Evolutionary conservation across 2,797 vertebrate genomes (phyloP).

Genomic region (Tinamus major): DNA sequence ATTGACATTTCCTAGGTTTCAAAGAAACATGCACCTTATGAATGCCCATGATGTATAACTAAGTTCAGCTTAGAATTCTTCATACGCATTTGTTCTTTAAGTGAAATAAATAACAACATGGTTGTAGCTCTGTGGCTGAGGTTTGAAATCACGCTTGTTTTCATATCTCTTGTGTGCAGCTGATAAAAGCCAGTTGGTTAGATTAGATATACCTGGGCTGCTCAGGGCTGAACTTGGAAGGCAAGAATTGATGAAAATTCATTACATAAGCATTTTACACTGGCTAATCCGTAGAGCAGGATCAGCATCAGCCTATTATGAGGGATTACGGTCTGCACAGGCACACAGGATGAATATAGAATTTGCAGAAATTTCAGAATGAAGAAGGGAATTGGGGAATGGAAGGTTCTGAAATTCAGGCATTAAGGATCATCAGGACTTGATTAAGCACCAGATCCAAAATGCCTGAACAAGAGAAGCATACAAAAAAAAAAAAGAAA

Average conservation of each 20-base stretch:
- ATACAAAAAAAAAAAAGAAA: not conserved
- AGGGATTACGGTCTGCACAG: conserved; percentile 52
- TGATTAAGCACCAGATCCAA: conserved; percentile 18
- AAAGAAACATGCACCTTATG: not conserved
- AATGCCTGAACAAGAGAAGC: not conserved
- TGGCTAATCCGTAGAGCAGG: conserved; percentile 50
- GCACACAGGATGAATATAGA: not conserved
- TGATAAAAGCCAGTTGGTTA: conserved; percentile 44
- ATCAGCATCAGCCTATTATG: conserved; percentile 51
- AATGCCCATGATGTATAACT: not conserved
- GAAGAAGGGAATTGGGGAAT: not conserved
- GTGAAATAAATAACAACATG: conserved; percentile 38
- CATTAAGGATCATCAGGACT: conserved; percentile 44
- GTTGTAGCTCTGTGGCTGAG: not conserved
- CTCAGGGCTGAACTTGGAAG: not conserved
- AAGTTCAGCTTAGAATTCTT: conserved; percentile 4
- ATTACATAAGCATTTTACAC: conserved; percentile 45
- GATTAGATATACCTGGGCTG: conserved; percentile 62
- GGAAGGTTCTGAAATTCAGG: conserved; percentile 25
- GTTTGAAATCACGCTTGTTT: conserved; percentile 59
- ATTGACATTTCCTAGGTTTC: conserved; percentile 8
- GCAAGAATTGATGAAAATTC: conserved; percentile 39
- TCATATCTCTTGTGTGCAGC: conserved; percentile 38
- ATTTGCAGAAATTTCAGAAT: conserved; percentile 48
- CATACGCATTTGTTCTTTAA: not conserved